Evolutionary conservation across 2,888 invertebrate species (phyloP).

Genomic region (Phlogophora meticulosa): DNA sequence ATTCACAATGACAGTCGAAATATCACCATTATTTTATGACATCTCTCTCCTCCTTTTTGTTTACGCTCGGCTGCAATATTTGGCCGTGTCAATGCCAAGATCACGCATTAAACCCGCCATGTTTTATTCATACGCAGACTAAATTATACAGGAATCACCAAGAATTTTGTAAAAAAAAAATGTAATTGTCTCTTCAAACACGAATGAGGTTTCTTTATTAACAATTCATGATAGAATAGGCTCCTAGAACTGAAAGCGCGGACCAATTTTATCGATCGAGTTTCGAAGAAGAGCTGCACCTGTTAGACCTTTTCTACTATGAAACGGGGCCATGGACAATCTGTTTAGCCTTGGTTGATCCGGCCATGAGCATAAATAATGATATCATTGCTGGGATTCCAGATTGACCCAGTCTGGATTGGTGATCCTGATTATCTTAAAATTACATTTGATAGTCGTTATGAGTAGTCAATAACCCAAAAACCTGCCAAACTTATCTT

Average conservation of each 20-base stretch:
- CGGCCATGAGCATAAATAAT: no score
- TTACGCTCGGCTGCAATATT: constrained; percentile 48
- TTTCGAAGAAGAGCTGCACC: constrained; percentile 4
- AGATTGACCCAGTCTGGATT: no score
- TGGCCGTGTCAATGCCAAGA: constrained; percentile 60
- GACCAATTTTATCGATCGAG: constrained; percentile 7
- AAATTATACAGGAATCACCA: constrained; percentile 35
- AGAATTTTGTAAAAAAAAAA: constrained; percentile 29
- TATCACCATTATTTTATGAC: constrained; percentile 16
- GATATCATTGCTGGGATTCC: no score
- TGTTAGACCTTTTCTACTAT: background rate
- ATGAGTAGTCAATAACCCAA: background rate
- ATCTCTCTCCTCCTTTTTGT: constrained; percentile 24
- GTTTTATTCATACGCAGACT: constrained; percentile 50
- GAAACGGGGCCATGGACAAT: background rate
- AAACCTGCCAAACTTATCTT: background rate
- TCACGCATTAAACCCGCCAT: constrained; percentile 41
- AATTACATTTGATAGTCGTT: background rate
- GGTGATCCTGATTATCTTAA: background rate
- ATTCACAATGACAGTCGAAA: constrained; percentile 3
- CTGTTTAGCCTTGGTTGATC: background rate
- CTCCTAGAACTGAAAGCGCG: no score
- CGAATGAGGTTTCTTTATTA: background rate
- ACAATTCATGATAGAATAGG: background rate
- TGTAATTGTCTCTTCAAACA: constrained; percentile 1